Base-by-base conservation (phyloP, 2,888 invertebrate species). In the Clivina fossor region DNA sequence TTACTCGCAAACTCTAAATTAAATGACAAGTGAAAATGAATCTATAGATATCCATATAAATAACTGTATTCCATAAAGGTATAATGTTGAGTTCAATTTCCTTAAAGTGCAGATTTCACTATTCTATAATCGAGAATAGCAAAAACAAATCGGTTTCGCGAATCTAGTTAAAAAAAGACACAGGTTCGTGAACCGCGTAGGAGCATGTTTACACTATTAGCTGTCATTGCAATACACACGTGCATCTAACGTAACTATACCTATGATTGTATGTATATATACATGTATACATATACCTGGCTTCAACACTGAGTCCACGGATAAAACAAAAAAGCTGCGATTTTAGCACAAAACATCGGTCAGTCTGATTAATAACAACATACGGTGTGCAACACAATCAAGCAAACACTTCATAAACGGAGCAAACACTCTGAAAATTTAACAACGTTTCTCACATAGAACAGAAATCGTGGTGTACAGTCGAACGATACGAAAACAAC, bases 341-440 rank as follows among this genome's bases (percentile, higher is more conserved):
- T 47, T 13, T 49, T 49, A 38, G 38, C 49, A 49, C 49, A 38
- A 49, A 37, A 38, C 49, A 49, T 40, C 33, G 32, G 47, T 49
- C 49, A 35, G 35, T 35, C 35, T 35, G 37, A 49, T 38, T 49
- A 38, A 32, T 38, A 49, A 28, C 40, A 28, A 20, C 16, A 40
- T 26, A 37, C 38, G 40, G 38, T 13, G 19, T 15, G 37, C 15
- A 28, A 30, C 37, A 38, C 15, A 40, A 30, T 11, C 30, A 13
- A 9, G 2, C 9, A 26, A 38, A 49, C 40, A 37, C 37, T 18
- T 30, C 11, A 28, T 20, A 43, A 20, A n/a, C 15, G 35, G 37
- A 43, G 26, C 44, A 26, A 50, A 35, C 35, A 33, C 35, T 50
- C 40, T 40, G 40, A 38, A 38, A 40, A 46, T n/a, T 24, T 32